Base-by-base conservation (phyloP, 2,113 vertebrate species). In the Stercorarius parasiticus region DNA sequence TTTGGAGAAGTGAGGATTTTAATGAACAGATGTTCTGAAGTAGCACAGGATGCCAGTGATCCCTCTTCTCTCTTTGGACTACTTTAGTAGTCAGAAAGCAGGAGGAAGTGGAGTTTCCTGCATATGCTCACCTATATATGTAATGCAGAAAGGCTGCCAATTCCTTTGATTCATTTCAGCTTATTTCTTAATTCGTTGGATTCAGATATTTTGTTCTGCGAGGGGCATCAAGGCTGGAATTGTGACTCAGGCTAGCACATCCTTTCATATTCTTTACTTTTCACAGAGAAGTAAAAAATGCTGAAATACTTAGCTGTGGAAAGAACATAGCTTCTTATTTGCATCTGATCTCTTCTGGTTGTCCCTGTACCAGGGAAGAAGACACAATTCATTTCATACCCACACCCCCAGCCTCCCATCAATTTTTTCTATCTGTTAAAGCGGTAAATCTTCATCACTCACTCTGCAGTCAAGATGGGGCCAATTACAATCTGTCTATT, bases 401-500 rank as follows among this genome's bases (percentile, higher is more conserved):
- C 78, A 74, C 49, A 79, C 5, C 6, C 20, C 9, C 45, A 66
- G 16, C 38, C 38, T 94, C 56, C 71, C 67, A 88, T 52, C 53
- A 58, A 0, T 82, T 94, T 94, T 88, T 93, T 73, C 43, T 56
- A 2, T 93, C 77, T 12, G 2, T 71, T 64, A 86, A 91, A 91
- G 36, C 9, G 3, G 27, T 88, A 91, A 79, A 73, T 88, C 64
- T 90, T 90, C 82, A 67, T 82, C 52, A 38, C 25, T 90, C 22
- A 62, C 6, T 89, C 62, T 71, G 22, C 56, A 92, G 34, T 87
- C 56, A 97, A 65, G 53, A 52, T 74, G 36, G 76, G 87, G 80
- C 88, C 86, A 91, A 26, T 90, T 93, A 76, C 86, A 76, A 84
- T 84, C 80, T 92, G 15, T 53, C 61, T 82, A 82, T 84, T 96